These are phyloP conservation scores for Calyptomena viridis DNA, from an alignment of 2,113 vertebrate species.

Conservation along the genomic window DNA sequence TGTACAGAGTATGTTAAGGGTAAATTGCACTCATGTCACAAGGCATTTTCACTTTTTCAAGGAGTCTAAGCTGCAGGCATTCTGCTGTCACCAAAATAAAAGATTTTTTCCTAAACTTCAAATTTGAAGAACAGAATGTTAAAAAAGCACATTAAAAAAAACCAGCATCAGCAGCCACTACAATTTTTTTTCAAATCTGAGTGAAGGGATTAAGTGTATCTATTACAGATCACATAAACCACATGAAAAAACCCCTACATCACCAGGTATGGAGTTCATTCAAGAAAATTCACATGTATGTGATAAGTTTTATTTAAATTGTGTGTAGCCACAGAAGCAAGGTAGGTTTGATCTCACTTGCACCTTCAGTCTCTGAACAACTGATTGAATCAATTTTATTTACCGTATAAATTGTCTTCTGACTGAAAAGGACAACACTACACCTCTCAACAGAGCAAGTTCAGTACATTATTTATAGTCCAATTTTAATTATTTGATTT, in stretches of 20 bases:
- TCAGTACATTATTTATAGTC: background rate
- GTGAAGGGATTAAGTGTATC: background rate
- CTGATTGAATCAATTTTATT: background rate
- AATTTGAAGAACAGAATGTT: slow-evolving; percentile 18
- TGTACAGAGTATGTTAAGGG: background rate
- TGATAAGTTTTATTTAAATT: background rate
- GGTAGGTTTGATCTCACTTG: background rate
- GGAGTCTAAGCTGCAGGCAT: slow-evolving; percentile 15
- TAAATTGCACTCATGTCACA: slow-evolving; percentile 23
- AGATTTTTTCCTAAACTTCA: background rate
- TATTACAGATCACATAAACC: background rate
- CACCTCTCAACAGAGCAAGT: background rate
- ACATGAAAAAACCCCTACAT: fast-evolving
- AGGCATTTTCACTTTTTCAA: slow-evolving; percentile 29
- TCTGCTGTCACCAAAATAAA: slow-evolving; percentile 32
- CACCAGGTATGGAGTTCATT: background rate
- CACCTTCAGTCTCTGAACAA: background rate
- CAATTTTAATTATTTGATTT: slow-evolving; percentile 40
- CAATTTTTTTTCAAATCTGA: background rate
- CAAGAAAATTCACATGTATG: background rate
- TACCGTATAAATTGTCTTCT: slow-evolving; percentile 5
- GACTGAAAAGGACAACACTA: background rate
- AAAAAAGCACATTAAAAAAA: slow-evolving; percentile 27
- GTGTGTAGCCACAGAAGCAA: background rate
- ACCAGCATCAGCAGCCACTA: background rate